Conservation (phyloP, 2,113 vertebrate species). For the Plectropomus leopardus region DNA sequence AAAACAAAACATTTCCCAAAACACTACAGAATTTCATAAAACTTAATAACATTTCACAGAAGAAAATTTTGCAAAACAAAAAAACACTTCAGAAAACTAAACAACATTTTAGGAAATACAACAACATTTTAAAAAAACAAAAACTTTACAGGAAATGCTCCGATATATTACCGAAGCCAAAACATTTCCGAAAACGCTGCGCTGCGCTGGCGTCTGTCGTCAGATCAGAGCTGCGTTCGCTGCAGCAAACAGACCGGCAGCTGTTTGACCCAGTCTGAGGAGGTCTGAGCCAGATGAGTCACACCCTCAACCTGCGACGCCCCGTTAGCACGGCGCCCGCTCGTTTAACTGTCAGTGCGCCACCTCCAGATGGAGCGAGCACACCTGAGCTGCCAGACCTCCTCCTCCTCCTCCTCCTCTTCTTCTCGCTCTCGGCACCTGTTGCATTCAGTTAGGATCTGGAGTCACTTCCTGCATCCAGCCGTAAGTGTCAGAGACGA, state of each 20-base stretch:
- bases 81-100: too few relatives aligned
- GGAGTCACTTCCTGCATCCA: slow-evolving; percentile 66
- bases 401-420: not conserved
- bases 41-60: too few relatives aligned
- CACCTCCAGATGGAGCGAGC: slow-evolving; percentile 57
- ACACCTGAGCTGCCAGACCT: slow-evolving; percentile 42
- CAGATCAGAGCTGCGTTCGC: not conserved
- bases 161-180: too few relatives aligned
- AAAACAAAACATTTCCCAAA: too few relatives aligned
- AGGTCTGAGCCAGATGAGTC: slow-evolving; percentile 36
- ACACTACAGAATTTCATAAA: too few relatives aligned
- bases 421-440: not conserved
- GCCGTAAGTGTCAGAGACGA: slow-evolving; percentile 49
- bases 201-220: too few relatives aligned
- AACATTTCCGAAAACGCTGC: too few relatives aligned
- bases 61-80: too few relatives aligned
- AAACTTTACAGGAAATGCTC: too few relatives aligned
- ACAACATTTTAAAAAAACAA: too few relatives aligned
- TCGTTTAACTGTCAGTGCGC: slow-evolving; percentile 8
- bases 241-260: not conserved
- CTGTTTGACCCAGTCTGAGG: slow-evolving; percentile 26
- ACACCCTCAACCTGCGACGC: not conserved
- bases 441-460: slow-evolving; percentile 64
- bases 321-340: slow-evolving; percentile 9
- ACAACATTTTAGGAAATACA: too few relatives aligned